Evolutionary conservation across 2,113 vertebrate genomes (phyloP).

Genomic region (Asarcornis scutulata): DNA sequence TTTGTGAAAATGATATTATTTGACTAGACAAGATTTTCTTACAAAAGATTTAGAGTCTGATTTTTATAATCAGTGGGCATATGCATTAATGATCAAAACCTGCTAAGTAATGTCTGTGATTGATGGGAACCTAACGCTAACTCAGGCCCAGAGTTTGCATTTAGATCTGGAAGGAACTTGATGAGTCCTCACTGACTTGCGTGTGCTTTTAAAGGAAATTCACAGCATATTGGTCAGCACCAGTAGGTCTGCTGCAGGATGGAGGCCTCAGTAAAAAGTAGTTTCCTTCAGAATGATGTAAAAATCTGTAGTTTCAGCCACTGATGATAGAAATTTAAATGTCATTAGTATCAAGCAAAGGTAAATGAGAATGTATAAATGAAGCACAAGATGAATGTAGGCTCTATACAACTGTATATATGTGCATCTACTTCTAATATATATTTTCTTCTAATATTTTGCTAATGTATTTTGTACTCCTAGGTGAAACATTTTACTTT

Average conservation of each 20-base stretch:
- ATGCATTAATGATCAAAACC: background rate
- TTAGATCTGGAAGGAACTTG: background rate
- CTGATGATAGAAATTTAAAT: background rate
- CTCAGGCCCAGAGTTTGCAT: background rate
- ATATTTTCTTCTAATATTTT: background rate
- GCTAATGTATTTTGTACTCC: background rate
- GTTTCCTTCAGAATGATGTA: background rate
- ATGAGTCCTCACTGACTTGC: background rate
- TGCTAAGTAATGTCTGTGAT: background rate
- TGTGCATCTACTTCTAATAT: background rate
- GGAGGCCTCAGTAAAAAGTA: background rate
- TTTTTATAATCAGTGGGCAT: background rate
- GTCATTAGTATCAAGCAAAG: background rate
- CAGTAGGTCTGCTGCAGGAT: background rate
- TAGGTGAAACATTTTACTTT: background rate
- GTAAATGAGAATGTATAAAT: conserved; percentile 13
- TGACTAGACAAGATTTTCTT: background rate
- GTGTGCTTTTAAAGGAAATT: background rate
- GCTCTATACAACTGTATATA: background rate
- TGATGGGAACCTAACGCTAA: background rate
- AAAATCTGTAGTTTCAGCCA: background rate
- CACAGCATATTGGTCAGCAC: background rate
- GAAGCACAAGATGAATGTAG: background rate
- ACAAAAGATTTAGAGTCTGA: background rate
- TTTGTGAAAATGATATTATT: background rate